Base-by-base conservation (phyloP, 2,888 invertebrate species). In the Boloria selene region DNA sequence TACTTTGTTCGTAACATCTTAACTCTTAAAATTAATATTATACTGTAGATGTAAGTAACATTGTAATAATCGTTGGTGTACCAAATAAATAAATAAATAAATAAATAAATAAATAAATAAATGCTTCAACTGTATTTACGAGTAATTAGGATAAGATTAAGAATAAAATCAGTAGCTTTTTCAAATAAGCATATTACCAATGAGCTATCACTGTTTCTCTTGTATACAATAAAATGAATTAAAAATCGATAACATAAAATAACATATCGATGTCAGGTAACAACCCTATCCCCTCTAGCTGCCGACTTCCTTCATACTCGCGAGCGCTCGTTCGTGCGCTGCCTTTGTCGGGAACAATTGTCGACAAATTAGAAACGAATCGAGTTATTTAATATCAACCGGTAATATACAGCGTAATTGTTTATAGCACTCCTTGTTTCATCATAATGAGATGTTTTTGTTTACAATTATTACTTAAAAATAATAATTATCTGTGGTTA, bases 351-450 rank as follows among this genome's bases (percentile, higher is more conserved):
- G 85, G 87, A 87, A 92, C 91, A 92, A 92, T 92, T 89, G 92
- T 92, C 88, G 91, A 87, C 91, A 92, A 92, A 92, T 92, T 92
- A 91, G 90, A 91, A 91, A 90, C 82, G 90, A 91, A 92, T 92
- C 90, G 91, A 92, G 91, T 92, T 92, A 91, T 89, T 92, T 90
- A 90, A 90, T 90, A 91, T 90, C 88, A 84, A 84, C 85, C 79
- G 83, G 85, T 84, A 86, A 88, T 86, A 83, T 77, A 79, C 72
- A 72, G 72, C 75, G 81, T 86, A 85, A 88, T 88, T 88, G 88
- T 89, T 86, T 72, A 72, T 70, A 69, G 67, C 65, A 65, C 58
- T 65, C 45, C 55, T 64, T 62, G 56, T 56, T 56, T 44, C n/a
- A 13, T n/a, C 10, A 45, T 56, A 45, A 56, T 56, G 56, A 45